phyloP scores from a whole-genome alignment of 1,140 invertebrate genomes.

The Notospermus geniculatus region DNA sequence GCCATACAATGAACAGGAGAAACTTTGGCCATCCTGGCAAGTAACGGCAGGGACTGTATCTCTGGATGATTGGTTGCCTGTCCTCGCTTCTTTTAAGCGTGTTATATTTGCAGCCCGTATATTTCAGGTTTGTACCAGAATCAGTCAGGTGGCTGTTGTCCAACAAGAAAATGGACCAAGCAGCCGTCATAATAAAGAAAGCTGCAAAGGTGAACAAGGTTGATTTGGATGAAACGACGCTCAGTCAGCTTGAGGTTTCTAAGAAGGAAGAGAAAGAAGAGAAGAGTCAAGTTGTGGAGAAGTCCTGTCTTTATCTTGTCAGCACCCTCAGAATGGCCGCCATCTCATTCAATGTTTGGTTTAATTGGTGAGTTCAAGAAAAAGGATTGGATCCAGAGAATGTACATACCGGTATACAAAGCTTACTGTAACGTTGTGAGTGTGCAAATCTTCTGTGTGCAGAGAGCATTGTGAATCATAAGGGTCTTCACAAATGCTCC shows the following conservation, averaged over 20 bases:
- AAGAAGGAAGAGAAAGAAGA: constrained; percentile 17
- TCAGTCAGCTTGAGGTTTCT: constrained; percentile 16
- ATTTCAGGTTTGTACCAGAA: constrained; percentile 39
- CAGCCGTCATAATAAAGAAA: constrained; percentile 26
- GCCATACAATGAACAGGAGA: too few relatives aligned
- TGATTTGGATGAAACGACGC: constrained; percentile 18
- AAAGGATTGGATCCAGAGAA: too few relatives aligned
- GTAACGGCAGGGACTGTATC: too few relatives aligned
- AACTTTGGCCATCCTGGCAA: too few relatives aligned
- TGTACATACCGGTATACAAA: too few relatives aligned
- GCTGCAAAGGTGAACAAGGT: constrained; percentile 38
- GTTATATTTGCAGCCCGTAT: too few relatives aligned
- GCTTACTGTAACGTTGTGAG: too few relatives aligned
- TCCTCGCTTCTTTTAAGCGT: too few relatives aligned
- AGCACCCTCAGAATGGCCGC: constrained; percentile 24
- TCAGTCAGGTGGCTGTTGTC: constrained; percentile 44
- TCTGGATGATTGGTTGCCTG: too few relatives aligned
- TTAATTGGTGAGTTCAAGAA: constrained; percentile 41
- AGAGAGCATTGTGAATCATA: too few relatives aligned
- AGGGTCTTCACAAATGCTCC: too few relatives aligned
- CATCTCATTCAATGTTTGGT: constrained; percentile 39
- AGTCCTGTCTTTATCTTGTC: constrained; percentile 13
- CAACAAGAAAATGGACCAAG: constrained; percentile 32
- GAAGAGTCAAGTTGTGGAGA: constrained; percentile 27
- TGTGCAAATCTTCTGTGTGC: too few relatives aligned